These are phyloP conservation scores for Drosophila kikkawai DNA, from an alignment of 1,140 invertebrate genomes.

Conservation along the genomic window DNA sequence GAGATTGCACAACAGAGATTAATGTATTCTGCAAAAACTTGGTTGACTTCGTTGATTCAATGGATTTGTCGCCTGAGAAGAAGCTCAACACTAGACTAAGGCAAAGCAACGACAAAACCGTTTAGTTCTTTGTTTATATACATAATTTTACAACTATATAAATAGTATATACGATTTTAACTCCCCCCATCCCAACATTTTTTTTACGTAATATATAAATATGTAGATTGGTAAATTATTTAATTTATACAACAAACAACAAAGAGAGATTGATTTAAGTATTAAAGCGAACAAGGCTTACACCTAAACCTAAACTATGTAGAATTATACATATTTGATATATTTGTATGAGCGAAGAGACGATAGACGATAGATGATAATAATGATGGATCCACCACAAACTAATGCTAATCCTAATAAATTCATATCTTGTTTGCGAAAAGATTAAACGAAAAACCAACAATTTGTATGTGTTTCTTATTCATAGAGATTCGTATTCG, in stretches of 20 bases:
- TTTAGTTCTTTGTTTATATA: conserved; percentile 52
- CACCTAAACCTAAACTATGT: conserved; percentile 10
- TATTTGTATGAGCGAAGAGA: conserved; percentile 4
- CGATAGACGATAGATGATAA: conserved; percentile 21
- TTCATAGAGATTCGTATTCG: conserved; percentile 38
- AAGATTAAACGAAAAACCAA: conserved; percentile 78
- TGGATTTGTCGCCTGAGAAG: conserved; percentile 19
- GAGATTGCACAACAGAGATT: conserved; percentile 21
- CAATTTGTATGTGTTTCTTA: conserved; percentile 76
- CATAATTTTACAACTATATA: conserved; percentile 25
- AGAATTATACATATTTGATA: conserved; percentile 24
- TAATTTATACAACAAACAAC: conserved; percentile 35
- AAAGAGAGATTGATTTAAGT: conserved; percentile 36
- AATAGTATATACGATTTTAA: conserved; percentile 28
- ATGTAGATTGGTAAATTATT: conserved; percentile 36
- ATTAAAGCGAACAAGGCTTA: conserved; percentile 26
- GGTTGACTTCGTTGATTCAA: conserved; percentile 18
- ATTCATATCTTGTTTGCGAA: conserved; percentile 72
- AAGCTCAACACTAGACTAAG: conserved; percentile 58
- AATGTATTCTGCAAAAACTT: conserved; percentile 30
- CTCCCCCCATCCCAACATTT: conserved; percentile 1
- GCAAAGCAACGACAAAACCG: conserved; percentile 33
- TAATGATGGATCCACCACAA: conserved; percentile 51
- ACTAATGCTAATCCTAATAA: conserved; percentile 49
- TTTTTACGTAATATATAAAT: conserved; percentile 44